Evolutionary conservation across 2,797 vertebrate genomes (phyloP), one percentile per base, ranked within the genome.

Genomic region (Kryptopterus vitreolus): DNA sequence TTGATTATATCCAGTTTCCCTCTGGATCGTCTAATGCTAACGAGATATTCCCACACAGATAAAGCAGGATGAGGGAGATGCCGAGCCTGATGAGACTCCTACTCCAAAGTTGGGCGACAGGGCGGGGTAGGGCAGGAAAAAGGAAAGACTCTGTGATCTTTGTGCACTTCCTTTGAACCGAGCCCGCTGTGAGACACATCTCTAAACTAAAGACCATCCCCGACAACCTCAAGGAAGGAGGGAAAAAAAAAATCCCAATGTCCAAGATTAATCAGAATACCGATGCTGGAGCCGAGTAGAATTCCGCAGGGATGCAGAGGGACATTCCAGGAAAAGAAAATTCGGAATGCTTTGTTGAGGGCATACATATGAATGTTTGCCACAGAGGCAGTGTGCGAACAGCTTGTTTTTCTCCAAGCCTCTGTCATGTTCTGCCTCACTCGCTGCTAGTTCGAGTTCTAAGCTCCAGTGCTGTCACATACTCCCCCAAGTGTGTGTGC

Each of bases 211-310:
- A 89, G 89, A 24, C 11, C 38, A 38, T 12, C n/a, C 5, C 5
- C 11, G 22, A 22, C 12, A 24, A n/a, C n/a, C n/a, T n/a, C n/a
- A n/a, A n/a, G n/a, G n/a, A n/a, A n/a, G n/a, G n/a, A n/a, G n/a
- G n/a, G n/a, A n/a, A 65, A 90, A 87, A 91, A 91, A 83, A 73
- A 78, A 88, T 84, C 85, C 89, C 84, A 87, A 90, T 88, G 86
- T 86, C 89, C 91, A 91, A 92, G 93, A 94, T 93, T 91, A 92
- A 89, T 92, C 86, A 46, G 92, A 92, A 94, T 92, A 93, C 92
- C 90, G 90, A 93, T 93, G 92, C 87, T 81, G 86, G 90, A 88
- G 89, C 85, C 63, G 89, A 91, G 89, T 88, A 86, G 88, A 90
- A 91, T 92, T 91, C 93, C 92, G 81, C 81, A 52, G 89, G 89